phyloP scores from a whole-genome alignment of 2,113 vertebrate species.

The Delphinus delphis region DNA sequence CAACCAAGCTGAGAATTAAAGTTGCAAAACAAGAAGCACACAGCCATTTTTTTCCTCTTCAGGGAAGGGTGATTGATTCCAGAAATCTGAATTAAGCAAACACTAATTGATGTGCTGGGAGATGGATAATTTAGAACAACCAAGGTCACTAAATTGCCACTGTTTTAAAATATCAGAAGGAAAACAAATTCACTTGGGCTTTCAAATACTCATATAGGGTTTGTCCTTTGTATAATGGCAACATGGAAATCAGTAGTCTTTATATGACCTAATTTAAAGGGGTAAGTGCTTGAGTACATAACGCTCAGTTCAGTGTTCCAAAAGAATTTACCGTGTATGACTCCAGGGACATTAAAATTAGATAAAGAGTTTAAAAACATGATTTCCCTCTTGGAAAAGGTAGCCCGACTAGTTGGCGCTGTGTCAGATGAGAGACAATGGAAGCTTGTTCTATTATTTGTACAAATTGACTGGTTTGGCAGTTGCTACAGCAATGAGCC shows the following conservation, averaged over 20 bases:
- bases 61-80: neutral
- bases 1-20: conserved; percentile 20
- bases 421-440: conserved; percentile 72
- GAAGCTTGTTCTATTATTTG: conserved; percentile 81
- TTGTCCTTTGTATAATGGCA: neutral
- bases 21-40: neutral
- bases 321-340: conserved; percentile 41
- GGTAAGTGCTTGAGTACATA: neutral
- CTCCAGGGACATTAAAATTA: conserved; percentile 56
- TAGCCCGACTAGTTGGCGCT: conserved; percentile 60
- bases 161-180: conserved; percentile 48
- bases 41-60: neutral
- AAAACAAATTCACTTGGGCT: neutral
- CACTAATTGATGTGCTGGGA: conserved; percentile 40
- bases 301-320: neutral
- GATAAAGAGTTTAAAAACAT: conserved; percentile 59
- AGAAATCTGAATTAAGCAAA: conserved; percentile 44
- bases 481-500: conserved; percentile 75
- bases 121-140: neutral
- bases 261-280: conserved; percentile 40
- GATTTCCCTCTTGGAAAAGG: conserved; percentile 68
- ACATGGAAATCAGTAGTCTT: neutral
- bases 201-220: neutral
- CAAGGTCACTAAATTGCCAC: neutral
- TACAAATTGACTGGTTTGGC: conserved; percentile 79